phyloP scores from a whole-genome alignment of 2,888 invertebrate genomes.

The Drosophila picticornis region DNA sequence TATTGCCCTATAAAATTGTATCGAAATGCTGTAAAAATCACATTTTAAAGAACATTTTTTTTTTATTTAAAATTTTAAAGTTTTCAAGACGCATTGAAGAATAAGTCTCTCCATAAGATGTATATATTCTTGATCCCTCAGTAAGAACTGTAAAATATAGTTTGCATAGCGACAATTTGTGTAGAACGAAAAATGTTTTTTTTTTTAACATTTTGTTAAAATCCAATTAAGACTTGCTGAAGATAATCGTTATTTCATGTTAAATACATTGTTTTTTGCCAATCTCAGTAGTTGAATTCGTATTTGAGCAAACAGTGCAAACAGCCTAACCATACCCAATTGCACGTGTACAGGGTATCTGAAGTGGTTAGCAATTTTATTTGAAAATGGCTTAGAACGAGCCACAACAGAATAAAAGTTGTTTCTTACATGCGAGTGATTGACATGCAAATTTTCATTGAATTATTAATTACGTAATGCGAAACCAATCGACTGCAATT shows the following conservation, averaged over 20 bases:
- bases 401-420: conserved; percentile 22
- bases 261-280: background rate
- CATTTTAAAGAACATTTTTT: background rate
- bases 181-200: background rate
- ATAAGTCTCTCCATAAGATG: background rate
- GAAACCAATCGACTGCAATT: conserved; percentile 77
- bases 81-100: background rate
- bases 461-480: conserved; percentile 79
- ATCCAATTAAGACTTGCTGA: background rate
- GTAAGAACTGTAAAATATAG: background rate
- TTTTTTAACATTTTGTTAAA: background rate
- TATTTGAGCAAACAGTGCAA: background rate
- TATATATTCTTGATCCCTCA: background rate
- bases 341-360: background rate
- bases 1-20: background rate
- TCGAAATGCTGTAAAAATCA: background rate
- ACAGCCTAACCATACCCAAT: background rate
- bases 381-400: conserved; percentile 1
- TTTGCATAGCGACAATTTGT: background rate
- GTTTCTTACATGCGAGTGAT: conserved; percentile 60
- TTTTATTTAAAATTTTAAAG: too few species aligned
- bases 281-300: background rate
- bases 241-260: background rate
- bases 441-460: conserved; percentile 75
- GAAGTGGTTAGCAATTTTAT: background rate